Conservation (phyloP, 2,113 vertebrate species). For the Chaenogobius annularis region DNA sequence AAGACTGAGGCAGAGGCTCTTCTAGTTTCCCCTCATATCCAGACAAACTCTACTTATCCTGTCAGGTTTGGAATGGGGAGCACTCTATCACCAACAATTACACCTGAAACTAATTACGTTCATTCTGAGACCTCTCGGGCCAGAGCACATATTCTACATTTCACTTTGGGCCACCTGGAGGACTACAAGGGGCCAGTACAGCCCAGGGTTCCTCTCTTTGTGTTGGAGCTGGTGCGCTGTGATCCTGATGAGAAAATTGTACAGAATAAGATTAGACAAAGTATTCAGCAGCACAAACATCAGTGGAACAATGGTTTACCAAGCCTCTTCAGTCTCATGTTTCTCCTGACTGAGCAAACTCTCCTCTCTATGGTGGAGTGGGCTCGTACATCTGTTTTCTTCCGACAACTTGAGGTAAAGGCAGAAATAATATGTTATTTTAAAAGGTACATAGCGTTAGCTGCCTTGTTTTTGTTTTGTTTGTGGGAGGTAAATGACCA, state of each 20-base stretch:
- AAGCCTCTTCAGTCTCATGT: conserved; percentile 82
- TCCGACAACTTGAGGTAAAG: conserved; percentile 90
- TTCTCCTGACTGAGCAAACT: conserved; percentile 89
- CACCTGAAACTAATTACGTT: conserved; percentile 50
- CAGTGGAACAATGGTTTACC: conserved; percentile 71
- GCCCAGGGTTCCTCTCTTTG: conserved; percentile 77
- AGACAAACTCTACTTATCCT: conserved; percentile 72
- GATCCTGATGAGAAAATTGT: conserved; percentile 87
- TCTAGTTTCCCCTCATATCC: conserved; percentile 61
- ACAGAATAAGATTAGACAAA: conserved; percentile 78
- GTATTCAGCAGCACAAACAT: conserved; percentile 83
- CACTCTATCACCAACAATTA: conserved; percentile 69
- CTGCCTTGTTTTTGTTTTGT: not conserved
- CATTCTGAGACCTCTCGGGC: conserved; percentile 57
- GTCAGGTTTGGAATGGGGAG: conserved; percentile 54
- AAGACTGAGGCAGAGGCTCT: conserved; percentile 83
- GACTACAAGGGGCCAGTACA: conserved; percentile 52
- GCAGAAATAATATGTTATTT: not conserved
- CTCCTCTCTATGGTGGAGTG: conserved; percentile 93
- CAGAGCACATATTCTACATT: conserved; percentile 76
- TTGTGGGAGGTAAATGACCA: conserved; percentile 86
- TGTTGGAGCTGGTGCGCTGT: conserved; percentile 85
- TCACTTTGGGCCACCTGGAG: conserved; percentile 37
- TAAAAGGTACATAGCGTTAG: not conserved
- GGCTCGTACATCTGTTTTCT: conserved; percentile 89